These are phyloP conservation scores for Acleris emargana DNA, from an alignment of 2,888 invertebrate genomes.

Conservation along the genomic window DNA sequence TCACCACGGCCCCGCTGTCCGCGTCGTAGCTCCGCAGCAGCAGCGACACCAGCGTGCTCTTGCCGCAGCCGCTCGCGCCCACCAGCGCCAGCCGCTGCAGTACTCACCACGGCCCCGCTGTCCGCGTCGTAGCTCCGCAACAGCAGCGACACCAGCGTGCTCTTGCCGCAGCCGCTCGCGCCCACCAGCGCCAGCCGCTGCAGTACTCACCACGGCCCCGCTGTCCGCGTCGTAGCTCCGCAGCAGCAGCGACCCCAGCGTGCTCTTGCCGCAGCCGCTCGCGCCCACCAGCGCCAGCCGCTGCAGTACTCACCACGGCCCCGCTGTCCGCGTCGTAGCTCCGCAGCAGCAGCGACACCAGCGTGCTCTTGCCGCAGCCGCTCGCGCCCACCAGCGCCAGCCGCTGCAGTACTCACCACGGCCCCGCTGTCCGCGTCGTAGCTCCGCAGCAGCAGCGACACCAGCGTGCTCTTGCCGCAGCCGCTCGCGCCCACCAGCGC, in stretches of 20 bases:
- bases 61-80: constrained; percentile 90
- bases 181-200: constrained; percentile 89
- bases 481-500: constrained; percentile 90
- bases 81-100: constrained; percentile 87
- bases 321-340: constrained; percentile 89
- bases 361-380: constrained; percentile 92
- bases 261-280: constrained; percentile 92
- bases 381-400: constrained; percentile 89
- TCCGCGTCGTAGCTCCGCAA: constrained; percentile 90
- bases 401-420: constrained; percentile 78
- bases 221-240: constrained; percentile 89
- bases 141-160: constrained; percentile 90
- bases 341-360: constrained; percentile 89
- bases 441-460: constrained; percentile 89
- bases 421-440: constrained; percentile 88
- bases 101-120: constrained; percentile 77
- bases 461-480: constrained; percentile 91
- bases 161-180: constrained; percentile 91
- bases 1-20: constrained; percentile 76
- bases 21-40: constrained; percentile 91
- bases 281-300: constrained; percentile 89
- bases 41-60: constrained; percentile 90
- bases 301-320: constrained; percentile 67
- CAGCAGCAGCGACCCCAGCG: constrained; percentile 89
- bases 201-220: constrained; percentile 75